These are phyloP conservation scores for Drosophila rhopaloa DNA, from an alignment of 1,140 invertebrate species.

Conservation along the genomic window DNA sequence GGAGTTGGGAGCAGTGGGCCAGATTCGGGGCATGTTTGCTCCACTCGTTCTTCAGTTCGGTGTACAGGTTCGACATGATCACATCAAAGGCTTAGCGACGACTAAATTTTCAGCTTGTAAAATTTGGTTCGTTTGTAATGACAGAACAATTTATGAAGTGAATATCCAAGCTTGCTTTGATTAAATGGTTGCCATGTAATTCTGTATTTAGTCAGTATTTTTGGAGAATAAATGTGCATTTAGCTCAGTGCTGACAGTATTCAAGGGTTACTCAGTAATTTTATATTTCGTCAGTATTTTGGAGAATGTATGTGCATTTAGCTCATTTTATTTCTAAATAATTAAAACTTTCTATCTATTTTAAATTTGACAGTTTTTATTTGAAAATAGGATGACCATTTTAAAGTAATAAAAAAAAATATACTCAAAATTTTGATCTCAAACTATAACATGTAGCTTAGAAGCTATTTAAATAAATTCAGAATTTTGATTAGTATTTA, in stretches of 20 bases:
- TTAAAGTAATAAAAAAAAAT: no score
- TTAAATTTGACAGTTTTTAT: no score
- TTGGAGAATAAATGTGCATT: not conserved
- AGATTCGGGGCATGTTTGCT: slow-evolving; percentile 52
- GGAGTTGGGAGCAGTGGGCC: slow-evolving; percentile 30
- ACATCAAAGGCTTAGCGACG: not conserved
- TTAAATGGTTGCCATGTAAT: not conserved
- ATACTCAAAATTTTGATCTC: not conserved
- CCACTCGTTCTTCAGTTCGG: slow-evolving; percentile 62
- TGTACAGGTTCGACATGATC: slow-evolving; percentile 50
- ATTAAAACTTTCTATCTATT: no score
- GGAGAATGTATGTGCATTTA: no score
- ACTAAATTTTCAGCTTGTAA: not conserved
- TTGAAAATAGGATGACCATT: no score
- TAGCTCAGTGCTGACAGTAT: no score
- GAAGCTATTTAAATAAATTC: no score
- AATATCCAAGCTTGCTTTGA: not conserved
- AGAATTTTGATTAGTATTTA: no score
- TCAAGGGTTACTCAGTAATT: not conserved
- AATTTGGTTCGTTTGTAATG: slow-evolving; percentile 3
- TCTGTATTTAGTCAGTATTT: not conserved
- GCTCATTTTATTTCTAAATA: no score
- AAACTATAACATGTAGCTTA: no score
- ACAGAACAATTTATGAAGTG: not conserved
- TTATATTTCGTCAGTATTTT: not conserved